Percentiles rank a stretch among this genome's conserved stretches.
phyloP scores from a whole-genome alignment of 2,888 invertebrate species.

The Dynastes tityus region DNA sequence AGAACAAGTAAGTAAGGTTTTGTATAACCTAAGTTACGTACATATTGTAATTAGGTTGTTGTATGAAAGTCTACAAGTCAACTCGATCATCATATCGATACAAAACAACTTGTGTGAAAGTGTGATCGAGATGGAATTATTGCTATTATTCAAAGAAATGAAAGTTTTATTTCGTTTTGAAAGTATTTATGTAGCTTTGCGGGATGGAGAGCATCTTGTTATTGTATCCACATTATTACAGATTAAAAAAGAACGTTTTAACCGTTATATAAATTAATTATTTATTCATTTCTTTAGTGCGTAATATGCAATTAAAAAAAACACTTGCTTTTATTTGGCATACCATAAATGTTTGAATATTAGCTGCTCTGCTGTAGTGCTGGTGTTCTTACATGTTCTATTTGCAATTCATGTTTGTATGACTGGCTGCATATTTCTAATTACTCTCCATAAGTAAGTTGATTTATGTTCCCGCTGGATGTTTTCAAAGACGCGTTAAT shows the following conservation, averaged over 20 bases:
- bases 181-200: not conserved
- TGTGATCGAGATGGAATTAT: not conserved
- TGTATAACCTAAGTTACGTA: too few relatives aligned
- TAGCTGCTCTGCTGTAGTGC: too few relatives aligned
- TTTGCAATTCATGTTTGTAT: slow-evolving; percentile 32
- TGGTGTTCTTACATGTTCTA: not conserved
- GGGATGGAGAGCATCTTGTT: not conserved
- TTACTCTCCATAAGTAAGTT: slow-evolving; percentile 12
- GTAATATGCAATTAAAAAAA: too few relatives aligned
- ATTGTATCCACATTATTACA: too few relatives aligned
- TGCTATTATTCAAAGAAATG: slow-evolving; percentile 15
- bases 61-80: too few relatives aligned
- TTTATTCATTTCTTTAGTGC: too few relatives aligned
- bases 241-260: not conserved
- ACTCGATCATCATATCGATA: not conserved
- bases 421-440: slow-evolving; percentile 11
- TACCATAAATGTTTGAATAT: too few relatives aligned
- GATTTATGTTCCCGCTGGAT: not conserved
- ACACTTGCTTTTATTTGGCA: too few relatives aligned
- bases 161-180: slow-evolving; percentile 10
- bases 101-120: slow-evolving; percentile 4
- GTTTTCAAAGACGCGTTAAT: not conserved
- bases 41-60: not conserved
- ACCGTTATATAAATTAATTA: too few relatives aligned
- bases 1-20: slow-evolving; percentile 42